Evolutionary conservation across 1,140 invertebrate genomes (phyloP).

Genomic region (Drosophila saltans): DNA sequence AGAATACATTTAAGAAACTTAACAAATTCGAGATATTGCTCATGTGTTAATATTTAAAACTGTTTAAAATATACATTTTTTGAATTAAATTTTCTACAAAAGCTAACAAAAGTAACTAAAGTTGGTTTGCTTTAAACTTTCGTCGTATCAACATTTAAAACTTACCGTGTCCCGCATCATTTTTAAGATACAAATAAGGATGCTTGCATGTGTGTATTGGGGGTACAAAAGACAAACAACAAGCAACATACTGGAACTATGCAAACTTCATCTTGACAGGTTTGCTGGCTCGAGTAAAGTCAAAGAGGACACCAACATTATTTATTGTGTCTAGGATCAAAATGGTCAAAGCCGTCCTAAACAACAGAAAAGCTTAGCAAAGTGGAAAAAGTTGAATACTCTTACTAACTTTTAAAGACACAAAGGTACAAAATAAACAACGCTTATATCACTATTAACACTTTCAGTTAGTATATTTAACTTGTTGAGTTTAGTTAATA

Average conservation of each 20-base stretch:
- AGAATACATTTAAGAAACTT: neutral
- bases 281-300: slow-evolving; percentile 9
- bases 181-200: neutral
- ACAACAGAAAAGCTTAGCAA: neutral
- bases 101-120: neutral
- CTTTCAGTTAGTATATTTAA: neutral
- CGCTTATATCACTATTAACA: neutral
- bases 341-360: slow-evolving; percentile 5
- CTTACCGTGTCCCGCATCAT: neutral
- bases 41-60: neutral
- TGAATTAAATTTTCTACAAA: neutral
- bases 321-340: slow-evolving; percentile 21
- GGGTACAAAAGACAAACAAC: slow-evolving; percentile 11
- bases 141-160: neutral
- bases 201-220: neutral
- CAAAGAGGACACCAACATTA: slow-evolving; percentile 17
- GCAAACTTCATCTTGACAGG: slow-evolving; percentile 19
- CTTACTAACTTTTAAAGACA: neutral
- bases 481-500: neutral
- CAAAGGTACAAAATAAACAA: neutral
- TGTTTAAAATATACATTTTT: neutral
- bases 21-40: neutral
- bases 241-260: neutral
- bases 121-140: neutral
- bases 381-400: neutral